Base-by-base conservation (phyloP, 2,888 invertebrate species). In the Tinea semifulvella region DNA sequence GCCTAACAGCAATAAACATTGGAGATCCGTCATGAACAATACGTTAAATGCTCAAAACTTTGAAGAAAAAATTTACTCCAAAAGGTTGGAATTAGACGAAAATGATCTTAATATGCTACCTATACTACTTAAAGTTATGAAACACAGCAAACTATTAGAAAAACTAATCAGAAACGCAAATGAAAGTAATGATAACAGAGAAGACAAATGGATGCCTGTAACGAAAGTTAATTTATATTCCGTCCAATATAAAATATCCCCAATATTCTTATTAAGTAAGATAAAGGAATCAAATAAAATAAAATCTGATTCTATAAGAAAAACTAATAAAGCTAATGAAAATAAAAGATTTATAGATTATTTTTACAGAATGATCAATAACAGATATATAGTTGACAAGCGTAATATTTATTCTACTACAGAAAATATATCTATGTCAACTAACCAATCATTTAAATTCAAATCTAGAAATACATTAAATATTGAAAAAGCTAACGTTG, bases 311-410 rank as follows among this genome's bases (percentile, higher is more conserved):
- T 69, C 70, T 46, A 75, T 11, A 60, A 31, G 57, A 4, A 77
- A 66, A 57, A 57, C 61, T 18, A 65, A 66, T 49, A 72, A 75
- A 53, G 63, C 68, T 20, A 67, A 67, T 52, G 66, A 73, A 42
- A 68, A 73, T 46, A 56, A 72, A 51, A 61, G 68, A 52, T 61
- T 71, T n/a, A 54, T 68, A 44, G 66, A 67, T 42, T 73, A 71
- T 50, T 58, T 76, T 2, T 64, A 73, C 47, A 73, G 72, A 59
- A 73, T 73, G 67, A 62, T 68, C 14, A 65, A 50, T 44, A 66
- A 59, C 18, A 53, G 56, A 14, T 49, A 11, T 17, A n/a, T 38
- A 7, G 18, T 17, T 38, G 18, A 17, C 16, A 38, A 38, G 18
- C 17, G 19, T 11, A 19, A 38, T 38, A 17, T 18, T 18, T 2